phyloP scores from a whole-genome alignment of 2,888 invertebrate species.

The Hirudinaria manillensis region DNA sequence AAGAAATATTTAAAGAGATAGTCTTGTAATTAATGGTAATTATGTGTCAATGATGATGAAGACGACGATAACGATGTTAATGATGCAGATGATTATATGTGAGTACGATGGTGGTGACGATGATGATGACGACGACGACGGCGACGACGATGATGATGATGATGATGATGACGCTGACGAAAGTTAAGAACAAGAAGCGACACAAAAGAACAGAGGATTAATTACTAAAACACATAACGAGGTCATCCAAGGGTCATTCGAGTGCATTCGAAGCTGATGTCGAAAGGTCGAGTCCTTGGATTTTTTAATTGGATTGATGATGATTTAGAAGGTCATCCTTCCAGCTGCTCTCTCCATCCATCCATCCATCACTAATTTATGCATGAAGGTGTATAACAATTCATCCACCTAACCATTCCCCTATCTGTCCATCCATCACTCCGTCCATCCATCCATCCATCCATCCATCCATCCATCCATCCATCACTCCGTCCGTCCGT shows the following conservation, averaged over 20 bases:
- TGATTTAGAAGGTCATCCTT: background rate
- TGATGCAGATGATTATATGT: background rate
- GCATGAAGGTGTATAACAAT: background rate
- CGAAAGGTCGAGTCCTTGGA: too few relatives aligned
- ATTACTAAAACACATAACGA: background rate
- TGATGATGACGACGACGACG: constrained; percentile 3
- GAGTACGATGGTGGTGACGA: background rate
- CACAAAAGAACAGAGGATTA: constrained; percentile 6
- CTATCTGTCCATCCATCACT: background rate
- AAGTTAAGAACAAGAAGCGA: background rate
- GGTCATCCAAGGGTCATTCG: too few relatives aligned
- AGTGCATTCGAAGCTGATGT: too few relatives aligned
- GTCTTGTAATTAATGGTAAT: too few relatives aligned
- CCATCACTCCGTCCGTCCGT: too few relatives aligned
- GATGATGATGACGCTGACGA: constrained; percentile 1
- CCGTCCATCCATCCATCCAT: background rate
- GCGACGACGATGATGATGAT: background rate
- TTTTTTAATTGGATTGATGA: too few relatives aligned
- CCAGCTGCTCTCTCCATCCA: background rate
- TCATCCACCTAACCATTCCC: background rate
- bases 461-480: background rate
- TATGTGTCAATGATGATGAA: background rate
- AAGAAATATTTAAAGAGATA: too few relatives aligned
- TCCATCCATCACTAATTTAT: background rate
- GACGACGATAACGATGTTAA: background rate